Percentiles rank a stretch among this genome's conserved stretches.
Evolutionary conservation across 1,140 invertebrate genomes (phyloP).

Genomic region (Solenopsis invicta): DNA sequence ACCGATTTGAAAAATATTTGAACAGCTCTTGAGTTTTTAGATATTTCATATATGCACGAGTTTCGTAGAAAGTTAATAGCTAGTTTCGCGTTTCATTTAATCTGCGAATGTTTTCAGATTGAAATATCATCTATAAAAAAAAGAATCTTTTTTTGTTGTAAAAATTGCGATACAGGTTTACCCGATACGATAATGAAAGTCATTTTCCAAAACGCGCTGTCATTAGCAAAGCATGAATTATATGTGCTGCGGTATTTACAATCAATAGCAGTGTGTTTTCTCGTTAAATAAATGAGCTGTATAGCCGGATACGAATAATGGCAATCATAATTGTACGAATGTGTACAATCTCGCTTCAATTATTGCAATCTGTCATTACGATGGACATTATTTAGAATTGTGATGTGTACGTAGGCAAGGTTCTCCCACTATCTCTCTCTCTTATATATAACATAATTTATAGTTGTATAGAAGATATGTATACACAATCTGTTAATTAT

Average conservation of each 20-base stretch:
- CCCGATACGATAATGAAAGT: background rate
- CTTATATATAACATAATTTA: background rate
- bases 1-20: slow-evolving; percentile 49
- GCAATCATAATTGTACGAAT: slow-evolving; percentile 23
- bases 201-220: slow-evolving; percentile 6
- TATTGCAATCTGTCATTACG: slow-evolving; percentile 34
- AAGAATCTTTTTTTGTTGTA: background rate
- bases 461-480: background rate
- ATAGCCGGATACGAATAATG: slow-evolving; percentile 24
- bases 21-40: slow-evolving; percentile 38
- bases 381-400: background rate
- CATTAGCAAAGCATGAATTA: slow-evolving; percentile 44
- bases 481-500: background rate
- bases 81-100: slow-evolving; percentile 29
- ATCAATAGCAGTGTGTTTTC: slow-evolving; percentile 28
- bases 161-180: background rate
- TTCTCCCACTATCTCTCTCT: background rate
- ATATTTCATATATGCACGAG: slow-evolving; percentile 23
- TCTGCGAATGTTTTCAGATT: slow-evolving; percentile 11
- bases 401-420: background rate
- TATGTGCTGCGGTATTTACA: slow-evolving; percentile 3
- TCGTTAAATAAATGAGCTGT: slow-evolving; percentile 49
- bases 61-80: slow-evolving; percentile 19
- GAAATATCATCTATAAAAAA: background rate
- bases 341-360: slow-evolving; percentile 27